phyloP scores from a whole-genome alignment of 2,113 vertebrate genomes.

The Gasterosteus aculeatus region DNA sequence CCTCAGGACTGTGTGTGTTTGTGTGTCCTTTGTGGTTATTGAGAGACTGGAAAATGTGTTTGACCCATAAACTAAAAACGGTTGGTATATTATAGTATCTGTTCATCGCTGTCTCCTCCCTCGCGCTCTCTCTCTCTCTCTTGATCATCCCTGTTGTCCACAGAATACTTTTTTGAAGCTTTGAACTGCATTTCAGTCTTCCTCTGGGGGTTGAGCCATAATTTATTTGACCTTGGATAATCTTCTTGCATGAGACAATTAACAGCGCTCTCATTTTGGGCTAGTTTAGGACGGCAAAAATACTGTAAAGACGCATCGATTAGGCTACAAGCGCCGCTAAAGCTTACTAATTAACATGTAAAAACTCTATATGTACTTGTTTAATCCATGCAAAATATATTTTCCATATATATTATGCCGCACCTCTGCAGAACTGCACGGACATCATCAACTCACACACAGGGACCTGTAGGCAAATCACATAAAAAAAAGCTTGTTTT shows the following conservation, averaged over 20 bases:
- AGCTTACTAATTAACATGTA: fast-evolving
- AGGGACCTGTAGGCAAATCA: conserved; percentile 51
- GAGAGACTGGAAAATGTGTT: conserved; percentile 48
- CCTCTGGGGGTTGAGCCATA: neutral
- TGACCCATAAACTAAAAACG: conserved; percentile 40
- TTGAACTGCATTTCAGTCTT: neutral
- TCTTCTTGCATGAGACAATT: neutral
- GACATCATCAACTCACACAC: conserved; percentile 8
- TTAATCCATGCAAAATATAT: neutral
- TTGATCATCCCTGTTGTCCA: neutral
- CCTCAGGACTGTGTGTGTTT: conserved; percentile 49
- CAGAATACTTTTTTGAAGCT: neutral
- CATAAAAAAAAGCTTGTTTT: conserved; percentile 52
- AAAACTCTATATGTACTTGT: neutral
- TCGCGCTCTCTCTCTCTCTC: neutral
- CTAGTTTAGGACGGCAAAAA: neutral
- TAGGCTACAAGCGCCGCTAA: neutral
- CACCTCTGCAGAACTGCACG: conserved; percentile 48
- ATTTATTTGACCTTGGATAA: conserved; percentile 6
- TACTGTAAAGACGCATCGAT: neutral
- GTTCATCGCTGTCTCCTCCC: conserved; percentile 2
- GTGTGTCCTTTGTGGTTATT: conserved; percentile 20
- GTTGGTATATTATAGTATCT: conserved; percentile 2
- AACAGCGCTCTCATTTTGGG: neutral
- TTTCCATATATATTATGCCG: conserved; percentile 21